Evolutionary conservation across 2,113 vertebrate species (phyloP).

Genomic region (Empidonax alnorum): DNA sequence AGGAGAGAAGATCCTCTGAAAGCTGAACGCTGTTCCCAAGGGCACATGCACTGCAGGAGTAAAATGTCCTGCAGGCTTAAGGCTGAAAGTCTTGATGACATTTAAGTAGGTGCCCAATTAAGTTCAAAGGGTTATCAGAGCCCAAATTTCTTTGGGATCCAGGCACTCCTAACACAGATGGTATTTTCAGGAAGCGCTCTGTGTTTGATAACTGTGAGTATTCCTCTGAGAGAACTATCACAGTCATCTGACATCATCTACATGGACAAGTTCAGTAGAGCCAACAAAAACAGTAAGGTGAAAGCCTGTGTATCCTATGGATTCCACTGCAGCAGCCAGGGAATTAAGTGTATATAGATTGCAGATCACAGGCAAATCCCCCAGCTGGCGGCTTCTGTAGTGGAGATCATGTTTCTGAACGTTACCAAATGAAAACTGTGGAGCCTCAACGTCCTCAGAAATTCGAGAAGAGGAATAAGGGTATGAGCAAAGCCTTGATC

Average conservation of each 20-base stretch:
- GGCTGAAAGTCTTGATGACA: neutral
- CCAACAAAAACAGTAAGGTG: neutral
- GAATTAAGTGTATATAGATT: neutral
- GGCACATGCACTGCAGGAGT: neutral
- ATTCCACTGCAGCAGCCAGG: neutral
- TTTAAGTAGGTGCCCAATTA: neutral
- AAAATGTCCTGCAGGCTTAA: neutral
- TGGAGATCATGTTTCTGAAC: neutral
- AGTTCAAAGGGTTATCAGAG: neutral
- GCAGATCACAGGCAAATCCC: neutral
- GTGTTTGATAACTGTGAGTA: neutral
- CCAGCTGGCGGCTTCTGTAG: neutral
- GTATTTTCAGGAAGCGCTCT: neutral
- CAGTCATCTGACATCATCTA: neutral
- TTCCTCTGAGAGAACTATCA: neutral
- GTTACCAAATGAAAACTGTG: neutral
- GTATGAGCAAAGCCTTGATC: rapidly evolving
- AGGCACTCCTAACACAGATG: neutral
- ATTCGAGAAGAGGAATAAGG: neutral
- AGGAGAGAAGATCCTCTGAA: neutral
- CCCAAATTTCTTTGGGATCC: neutral
- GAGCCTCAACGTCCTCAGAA: neutral
- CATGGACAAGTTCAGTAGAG: neutral
- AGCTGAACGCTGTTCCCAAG: neutral
- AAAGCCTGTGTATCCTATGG: neutral